A percentile compares a stretch with the other conserved stretches of the same genome.
These are phyloP conservation scores for Machaerirhynchus nigripectus DNA, from an alignment of 2,113 vertebrate genomes.

Conservation along the genomic window DNA sequence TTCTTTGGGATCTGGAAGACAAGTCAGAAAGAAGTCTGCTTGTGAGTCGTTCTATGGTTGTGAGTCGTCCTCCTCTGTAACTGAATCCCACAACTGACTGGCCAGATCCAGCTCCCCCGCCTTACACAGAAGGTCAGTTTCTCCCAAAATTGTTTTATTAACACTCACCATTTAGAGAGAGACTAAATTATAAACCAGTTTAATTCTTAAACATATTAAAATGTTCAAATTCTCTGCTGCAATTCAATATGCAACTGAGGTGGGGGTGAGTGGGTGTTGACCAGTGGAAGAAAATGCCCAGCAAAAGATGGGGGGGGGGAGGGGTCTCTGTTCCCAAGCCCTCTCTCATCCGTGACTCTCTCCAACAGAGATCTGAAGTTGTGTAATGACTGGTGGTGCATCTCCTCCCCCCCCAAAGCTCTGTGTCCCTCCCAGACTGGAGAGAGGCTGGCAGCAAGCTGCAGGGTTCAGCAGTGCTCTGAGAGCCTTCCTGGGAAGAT, in stretches of 20 bases:
- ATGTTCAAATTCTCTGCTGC: neutral
- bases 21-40: neutral
- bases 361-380: neutral
- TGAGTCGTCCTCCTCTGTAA: neutral
- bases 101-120: neutral
- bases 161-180: neutral
- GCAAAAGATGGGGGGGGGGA: neutral
- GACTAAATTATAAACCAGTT: neutral
- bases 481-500: neutral
- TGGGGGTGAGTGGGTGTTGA: neutral
- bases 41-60: neutral
- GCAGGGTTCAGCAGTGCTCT: neutral
- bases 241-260: neutral
- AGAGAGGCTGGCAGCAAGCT: neutral
- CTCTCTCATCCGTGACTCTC: neutral
- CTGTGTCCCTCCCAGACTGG: fast-evolving
- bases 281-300: neutral
- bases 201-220: neutral
- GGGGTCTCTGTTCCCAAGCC: neutral
- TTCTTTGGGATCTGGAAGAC: slow-evolving; percentile 40
- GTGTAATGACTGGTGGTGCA: neutral
- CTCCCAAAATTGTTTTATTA: neutral
- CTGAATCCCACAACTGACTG: neutral
- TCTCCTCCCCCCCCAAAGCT: neutral
- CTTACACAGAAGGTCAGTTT: neutral